Evolutionary conservation across 1,140 invertebrate species (phyloP).

Genomic region (Drosophila insularis): DNA sequence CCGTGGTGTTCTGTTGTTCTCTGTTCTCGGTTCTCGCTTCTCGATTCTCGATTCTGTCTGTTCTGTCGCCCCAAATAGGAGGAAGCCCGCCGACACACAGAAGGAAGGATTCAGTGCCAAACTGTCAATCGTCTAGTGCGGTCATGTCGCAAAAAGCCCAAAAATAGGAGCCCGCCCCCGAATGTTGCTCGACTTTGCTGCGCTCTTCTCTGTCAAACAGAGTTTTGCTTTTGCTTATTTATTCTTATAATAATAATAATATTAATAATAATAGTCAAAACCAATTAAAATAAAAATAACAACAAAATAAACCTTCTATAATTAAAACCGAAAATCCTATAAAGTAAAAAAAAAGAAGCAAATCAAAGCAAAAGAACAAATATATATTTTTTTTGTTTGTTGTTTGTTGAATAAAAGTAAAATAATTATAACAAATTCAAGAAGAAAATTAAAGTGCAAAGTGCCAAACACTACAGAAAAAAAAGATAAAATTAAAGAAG

Average conservation of each 20-base stretch:
- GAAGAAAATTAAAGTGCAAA: neutral
- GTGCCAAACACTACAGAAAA: neutral
- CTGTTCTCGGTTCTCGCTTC: too few relatives aligned
- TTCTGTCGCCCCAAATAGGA: too few relatives aligned
- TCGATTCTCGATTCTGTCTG: too few relatives aligned
- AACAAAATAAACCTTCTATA: too few relatives aligned
- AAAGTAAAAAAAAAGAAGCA: too few relatives aligned
- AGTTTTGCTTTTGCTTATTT: slow-evolving; percentile 23
- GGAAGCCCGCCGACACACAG: neutral
- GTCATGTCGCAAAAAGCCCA: slow-evolving; percentile 70
- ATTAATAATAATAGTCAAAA: too few relatives aligned
- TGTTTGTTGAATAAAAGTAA: too few relatives aligned
- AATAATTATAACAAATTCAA: slow-evolving; percentile 8
- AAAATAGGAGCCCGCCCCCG: slow-evolving; percentile 54
- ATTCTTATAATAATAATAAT: neutral
- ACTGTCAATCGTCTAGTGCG: slow-evolving; percentile 79
- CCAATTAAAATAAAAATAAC: too few relatives aligned
- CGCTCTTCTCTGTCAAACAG: slow-evolving; percentile 53
- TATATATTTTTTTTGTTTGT: too few relatives aligned
- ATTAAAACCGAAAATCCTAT: too few relatives aligned
- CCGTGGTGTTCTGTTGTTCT: slow-evolving; percentile 2
- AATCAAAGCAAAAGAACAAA: too few relatives aligned
- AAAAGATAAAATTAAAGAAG: slow-evolving; percentile 1
- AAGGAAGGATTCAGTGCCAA: slow-evolving; percentile 61
- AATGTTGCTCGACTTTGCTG: slow-evolving; percentile 58